Base-by-base conservation (phyloP, 2,888 invertebrate species). In the Geophilus truncorum region DNA sequence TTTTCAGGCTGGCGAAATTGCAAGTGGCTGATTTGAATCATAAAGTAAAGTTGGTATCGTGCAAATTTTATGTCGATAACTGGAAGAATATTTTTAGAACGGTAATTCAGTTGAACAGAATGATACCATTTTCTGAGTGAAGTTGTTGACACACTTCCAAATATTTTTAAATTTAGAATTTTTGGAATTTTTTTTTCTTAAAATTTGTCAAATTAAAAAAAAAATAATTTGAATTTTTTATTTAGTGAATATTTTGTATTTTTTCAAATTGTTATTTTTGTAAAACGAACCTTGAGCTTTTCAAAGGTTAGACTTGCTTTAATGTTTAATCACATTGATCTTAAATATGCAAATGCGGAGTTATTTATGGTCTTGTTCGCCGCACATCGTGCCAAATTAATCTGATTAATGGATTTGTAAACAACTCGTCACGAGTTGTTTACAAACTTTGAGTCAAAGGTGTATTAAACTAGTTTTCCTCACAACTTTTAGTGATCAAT, bases 351-450 rank as follows among this genome's bases (percentile, higher is more conserved):
- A 77, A 70, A 70, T 70, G 70, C 28, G 1, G 28, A 28, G 28
- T 70, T 70, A 70, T 70, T 70, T 70, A 70, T 70, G 70, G 28
- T 10, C 28, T 23, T 28, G 25, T 62, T 62, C 57, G 21, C 21
- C 57, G 57, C 21, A 23, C 10, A 70, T 3, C 25, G 70, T 70
- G 70, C 28, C 70, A 70, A 70, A 70, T 70, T 70, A 70, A 70
- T 70, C 70, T 25, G 70, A 70, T 70, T 70, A 70, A 70, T 70
- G 70, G 70, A 28, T 25, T 70, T 70, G 70, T 70, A 70, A 70
- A 62, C 57, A 62, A 62, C 57, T 62, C 57, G 2, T 23, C n/a
- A n/a, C n/a, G n/a, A n/a, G n/a, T n/a, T n/a, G n/a, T n/a, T n/a
- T n/a, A n/a, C n/a, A n/a, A n/a, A n/a, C n/a, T n/a, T n/a, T n/a